A percentile compares a stretch with the other conserved stretches of the same genome.
Conservation (phyloP, 2,113 vertebrate genomes). For the Brachyistius frenatus region DNA sequence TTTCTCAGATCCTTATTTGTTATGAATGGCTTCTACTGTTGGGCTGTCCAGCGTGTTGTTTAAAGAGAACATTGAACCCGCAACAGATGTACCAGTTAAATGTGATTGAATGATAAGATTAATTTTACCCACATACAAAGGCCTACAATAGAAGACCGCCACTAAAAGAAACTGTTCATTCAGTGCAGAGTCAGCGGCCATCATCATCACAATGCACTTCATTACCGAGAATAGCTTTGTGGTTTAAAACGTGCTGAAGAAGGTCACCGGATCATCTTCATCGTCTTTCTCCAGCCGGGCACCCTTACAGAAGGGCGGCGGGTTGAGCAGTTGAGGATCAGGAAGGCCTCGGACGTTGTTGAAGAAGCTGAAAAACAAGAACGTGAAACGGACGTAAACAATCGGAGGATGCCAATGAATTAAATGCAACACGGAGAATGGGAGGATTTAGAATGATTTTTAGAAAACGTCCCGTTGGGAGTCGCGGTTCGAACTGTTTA, state of each 20-base stretch:
- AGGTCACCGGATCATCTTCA: conserved; percentile 30
- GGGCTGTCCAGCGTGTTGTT: too few relatives aligned
- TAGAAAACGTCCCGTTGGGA: not conserved
- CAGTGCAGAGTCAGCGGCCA: not conserved
- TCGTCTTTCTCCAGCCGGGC: conserved; percentile 21
- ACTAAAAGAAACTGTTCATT: too few relatives aligned
- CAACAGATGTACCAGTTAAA: too few relatives aligned
- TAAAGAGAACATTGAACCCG: too few relatives aligned
- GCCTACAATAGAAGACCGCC: too few relatives aligned
- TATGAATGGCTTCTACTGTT: too few relatives aligned
- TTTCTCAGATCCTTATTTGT: too few relatives aligned
- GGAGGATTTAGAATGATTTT: not conserved
- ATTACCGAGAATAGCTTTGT: not conserved
- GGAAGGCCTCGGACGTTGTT: conserved; percentile 70
- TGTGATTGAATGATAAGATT: too few relatives aligned
- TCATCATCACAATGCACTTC: not conserved
- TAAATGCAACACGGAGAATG: too few relatives aligned
- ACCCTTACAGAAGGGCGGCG: conserved; percentile 55
- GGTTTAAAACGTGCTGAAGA: conserved; percentile 61
- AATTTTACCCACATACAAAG: too few relatives aligned
- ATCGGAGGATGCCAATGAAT: too few relatives aligned
- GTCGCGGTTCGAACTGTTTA: too few relatives aligned
- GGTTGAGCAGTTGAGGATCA: conserved; percentile 63
- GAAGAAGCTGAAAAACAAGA: conserved; percentile 70
- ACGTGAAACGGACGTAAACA: not conserved